phyloP scores from a whole-genome alignment of 2,888 invertebrate genomes.

The Lycaena phlaeas region DNA sequence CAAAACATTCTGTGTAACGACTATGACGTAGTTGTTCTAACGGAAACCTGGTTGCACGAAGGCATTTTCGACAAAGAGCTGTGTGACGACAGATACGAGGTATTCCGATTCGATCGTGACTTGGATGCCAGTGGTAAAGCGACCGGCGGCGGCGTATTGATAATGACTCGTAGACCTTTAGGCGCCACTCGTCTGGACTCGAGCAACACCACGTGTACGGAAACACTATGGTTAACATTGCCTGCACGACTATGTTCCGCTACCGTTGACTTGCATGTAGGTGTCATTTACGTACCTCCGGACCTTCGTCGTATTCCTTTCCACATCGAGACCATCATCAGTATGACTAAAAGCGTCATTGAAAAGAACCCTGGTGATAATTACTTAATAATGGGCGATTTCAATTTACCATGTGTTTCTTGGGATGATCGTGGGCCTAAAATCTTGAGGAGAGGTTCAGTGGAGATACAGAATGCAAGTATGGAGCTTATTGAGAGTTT shows the following conservation, averaged over 20 bases:
- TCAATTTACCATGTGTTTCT: background rate
- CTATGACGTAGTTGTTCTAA: background rate
- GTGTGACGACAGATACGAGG: no score
- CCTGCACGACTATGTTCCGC: background rate
- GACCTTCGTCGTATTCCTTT: background rate
- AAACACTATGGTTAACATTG: background rate
- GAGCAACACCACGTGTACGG: no score
- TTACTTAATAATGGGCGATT: background rate
- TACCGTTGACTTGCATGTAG: background rate
- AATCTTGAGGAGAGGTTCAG: background rate
- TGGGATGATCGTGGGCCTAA: background rate
- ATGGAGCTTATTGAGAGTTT: no score
- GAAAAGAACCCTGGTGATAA: background rate
- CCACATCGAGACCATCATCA: background rate
- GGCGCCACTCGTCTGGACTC: no score
- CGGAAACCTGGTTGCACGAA: background rate
- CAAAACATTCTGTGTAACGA: background rate
- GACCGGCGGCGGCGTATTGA: background rate
- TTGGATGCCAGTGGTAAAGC: background rate
- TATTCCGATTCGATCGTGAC: background rate
- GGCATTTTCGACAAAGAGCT: background rate
- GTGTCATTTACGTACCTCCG: background rate
- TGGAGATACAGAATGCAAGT: no score
- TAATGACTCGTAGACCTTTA: no score
- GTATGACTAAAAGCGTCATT: background rate